phyloP scores from a whole-genome alignment of 1,140 invertebrate species.

The Melitaea cinxia region DNA sequence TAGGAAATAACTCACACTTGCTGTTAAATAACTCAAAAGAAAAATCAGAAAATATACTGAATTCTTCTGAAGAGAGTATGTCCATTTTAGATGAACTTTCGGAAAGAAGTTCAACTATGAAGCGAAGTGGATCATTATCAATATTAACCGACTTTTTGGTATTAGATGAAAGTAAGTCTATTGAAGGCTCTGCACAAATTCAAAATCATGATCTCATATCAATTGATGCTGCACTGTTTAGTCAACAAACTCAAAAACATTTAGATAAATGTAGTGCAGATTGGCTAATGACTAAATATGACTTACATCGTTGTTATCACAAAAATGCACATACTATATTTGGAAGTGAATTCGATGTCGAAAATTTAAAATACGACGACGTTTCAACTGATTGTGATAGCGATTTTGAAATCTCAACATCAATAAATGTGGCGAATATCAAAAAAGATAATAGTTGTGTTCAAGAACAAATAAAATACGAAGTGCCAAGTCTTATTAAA shows the following conservation, averaged over 20 bases:
- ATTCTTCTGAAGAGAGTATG: slow-evolving; percentile 17
- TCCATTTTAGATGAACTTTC: not conserved
- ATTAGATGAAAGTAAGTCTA: not conserved
- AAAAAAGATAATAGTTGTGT: not conserved
- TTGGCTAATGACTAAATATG: slow-evolving; percentile 34
- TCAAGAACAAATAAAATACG: not conserved
- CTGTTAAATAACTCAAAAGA: not conserved
- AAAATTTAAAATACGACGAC: slow-evolving; percentile 22
- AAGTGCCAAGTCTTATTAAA: slow-evolving; percentile 37
- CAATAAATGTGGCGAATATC: not conserved
- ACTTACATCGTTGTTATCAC: not conserved
- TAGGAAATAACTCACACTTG: not conserved
- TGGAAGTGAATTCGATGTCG: not conserved
- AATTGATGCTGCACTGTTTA: not conserved
- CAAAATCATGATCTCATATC: not conserved
- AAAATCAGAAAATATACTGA: not conserved
- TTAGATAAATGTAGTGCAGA: slow-evolving; percentile 29
- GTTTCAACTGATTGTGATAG: slow-evolving; percentile 43
- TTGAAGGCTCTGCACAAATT: not conserved
- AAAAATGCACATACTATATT: not conserved
- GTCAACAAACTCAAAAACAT: not conserved
- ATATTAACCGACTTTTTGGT: slow-evolving; percentile 1
- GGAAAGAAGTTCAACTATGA: not conserved
- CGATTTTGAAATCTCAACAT: slow-evolving; percentile 33
- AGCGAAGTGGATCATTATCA: slow-evolving; percentile 7